These are phyloP conservation scores for Atrina japonica DNA, from an alignment of 2,888 invertebrate genomes.

Conservation along the genomic window DNA sequence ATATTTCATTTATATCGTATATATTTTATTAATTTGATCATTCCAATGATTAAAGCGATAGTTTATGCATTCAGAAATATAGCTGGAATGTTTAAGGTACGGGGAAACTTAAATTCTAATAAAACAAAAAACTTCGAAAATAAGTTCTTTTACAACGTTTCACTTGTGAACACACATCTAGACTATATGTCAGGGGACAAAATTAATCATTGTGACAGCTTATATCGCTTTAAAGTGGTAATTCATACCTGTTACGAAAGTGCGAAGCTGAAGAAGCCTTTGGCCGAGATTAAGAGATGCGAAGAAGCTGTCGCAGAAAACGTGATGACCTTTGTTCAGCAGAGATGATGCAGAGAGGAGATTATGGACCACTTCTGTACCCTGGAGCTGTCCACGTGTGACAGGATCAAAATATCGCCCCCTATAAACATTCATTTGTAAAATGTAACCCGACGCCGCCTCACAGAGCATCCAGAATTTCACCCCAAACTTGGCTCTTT, in stretches of 20 bases:
- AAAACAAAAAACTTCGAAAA: too few species aligned
- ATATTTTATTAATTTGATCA: too few species aligned
- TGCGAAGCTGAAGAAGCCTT: not conserved
- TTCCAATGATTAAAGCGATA: too few species aligned
- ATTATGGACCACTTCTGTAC: slow-evolving; percentile 6
- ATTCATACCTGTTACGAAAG: not conserved
- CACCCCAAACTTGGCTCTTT: slow-evolving; percentile 9
- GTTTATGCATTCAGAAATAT: too few species aligned
- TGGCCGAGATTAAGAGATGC: not conserved
- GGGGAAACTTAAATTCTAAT: too few species aligned
- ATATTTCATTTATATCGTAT: too few species aligned
- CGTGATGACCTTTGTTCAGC: slow-evolving; percentile 4
- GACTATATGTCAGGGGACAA: too few species aligned
- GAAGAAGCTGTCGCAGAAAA: slow-evolving; percentile 17
- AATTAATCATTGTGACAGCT: too few species aligned
- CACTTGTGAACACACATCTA: too few species aligned
- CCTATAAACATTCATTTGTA: slow-evolving; percentile 2
- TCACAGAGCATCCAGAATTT: slow-evolving; percentile 20
- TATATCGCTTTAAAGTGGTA: too few species aligned
- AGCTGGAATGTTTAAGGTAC: too few species aligned
- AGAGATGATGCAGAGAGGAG: not conserved
- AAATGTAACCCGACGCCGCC: slow-evolving; percentile 6
- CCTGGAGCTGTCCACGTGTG: slow-evolving; percentile 5
- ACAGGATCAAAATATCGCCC: slow-evolving; percentile 11
- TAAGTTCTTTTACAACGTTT: too few species aligned